Evolutionary conservation across 1,140 invertebrate genomes (phyloP), one percentile per base, ranked within the genome.

Genomic region (Gonioctena quinquepunctata): DNA sequence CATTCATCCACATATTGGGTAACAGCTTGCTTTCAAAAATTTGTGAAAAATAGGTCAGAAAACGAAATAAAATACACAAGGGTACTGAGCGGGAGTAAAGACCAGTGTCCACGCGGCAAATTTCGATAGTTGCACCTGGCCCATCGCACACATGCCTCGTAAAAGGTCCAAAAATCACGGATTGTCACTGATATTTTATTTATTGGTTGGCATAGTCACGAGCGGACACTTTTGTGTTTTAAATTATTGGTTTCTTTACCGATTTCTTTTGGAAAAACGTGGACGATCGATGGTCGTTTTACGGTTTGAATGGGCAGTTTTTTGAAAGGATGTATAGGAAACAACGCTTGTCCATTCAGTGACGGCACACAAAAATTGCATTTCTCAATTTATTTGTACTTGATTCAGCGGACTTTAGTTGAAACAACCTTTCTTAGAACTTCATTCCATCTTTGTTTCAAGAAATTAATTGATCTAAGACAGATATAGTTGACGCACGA

Each of bases 171-270:
- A 63, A 71, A 74, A 77, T 76, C 74, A 69, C 70, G 69, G 68
- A 77, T 76, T 79, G 77, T 79, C 77, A 79, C 72, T 79, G 77
- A 79, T 79, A 79, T 79, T 77, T 79, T 79, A 79, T 79, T 79
- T 79, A 79, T 79, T 79, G 73, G 76, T 69, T 74, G 72, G 65
- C 64, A 74, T 59, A 60, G 72, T 66, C 72, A 74, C 68, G 69
- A 70, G 72, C 68, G 66, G 69, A 68, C 66, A 63, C 65, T 61
- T 72, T 72, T 72, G 59, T 72, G 56, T 63, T 72, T 72, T 62
- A 65, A 60, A 68, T 72, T 72, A 66, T 66, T 66, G 63, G 63
- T 54, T 66, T 66, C 63, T 66, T 66, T 49, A 66, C 19, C 52
- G 63, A 28, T 52, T 23, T 28, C 22, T 66, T 66, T 66, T 54